Percentiles rank a stretch among this genome's conserved stretches.
These are phyloP conservation scores for Hemicrepidius hirtus DNA, from an alignment of 2,888 invertebrate genomes.

Conservation along the genomic window DNA sequence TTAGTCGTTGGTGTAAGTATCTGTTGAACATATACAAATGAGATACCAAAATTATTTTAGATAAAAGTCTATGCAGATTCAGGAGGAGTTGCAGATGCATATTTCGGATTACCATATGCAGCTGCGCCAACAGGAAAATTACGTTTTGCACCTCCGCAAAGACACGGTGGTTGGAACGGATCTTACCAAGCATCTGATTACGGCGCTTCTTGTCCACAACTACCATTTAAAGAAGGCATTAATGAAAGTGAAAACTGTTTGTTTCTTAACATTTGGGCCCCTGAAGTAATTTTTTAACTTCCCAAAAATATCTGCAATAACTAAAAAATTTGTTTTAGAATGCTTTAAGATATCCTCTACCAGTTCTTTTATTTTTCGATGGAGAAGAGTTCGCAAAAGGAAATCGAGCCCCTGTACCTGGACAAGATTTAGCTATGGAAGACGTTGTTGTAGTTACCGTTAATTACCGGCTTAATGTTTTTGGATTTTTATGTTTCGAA, in stretches of 20 bases:
- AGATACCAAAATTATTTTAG: slow-evolving; percentile 69
- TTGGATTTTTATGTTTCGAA: slow-evolving; percentile 80
- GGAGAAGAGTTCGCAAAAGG: slow-evolving; percentile 76
- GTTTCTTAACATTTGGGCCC: slow-evolving; percentile 93
- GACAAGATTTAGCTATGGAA: slow-evolving; percentile 84
- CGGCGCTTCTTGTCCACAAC: slow-evolving; percentile 82
- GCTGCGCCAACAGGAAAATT: slow-evolving; percentile 83
- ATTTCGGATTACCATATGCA: slow-evolving; percentile 88
- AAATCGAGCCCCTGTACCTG: slow-evolving; percentile 75
- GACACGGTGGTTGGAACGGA: slow-evolving; percentile 82
- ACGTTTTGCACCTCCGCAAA: slow-evolving; percentile 84
- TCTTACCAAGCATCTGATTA: slow-evolving; percentile 82
- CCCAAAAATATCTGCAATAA: not conserved
- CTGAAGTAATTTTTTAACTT: slow-evolving; percentile 76
- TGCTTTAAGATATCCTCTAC: slow-evolving; percentile 72
- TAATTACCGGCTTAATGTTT: slow-evolving; percentile 81
- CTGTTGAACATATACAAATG: slow-evolving; percentile 25
- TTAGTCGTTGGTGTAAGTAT: slow-evolving; percentile 76
- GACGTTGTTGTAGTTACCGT: slow-evolving; percentile 82
- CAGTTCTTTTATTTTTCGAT: slow-evolving; percentile 83
- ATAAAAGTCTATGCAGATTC: slow-evolving; percentile 80
- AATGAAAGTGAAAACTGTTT: slow-evolving; percentile 86
- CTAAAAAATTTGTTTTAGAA: slow-evolving; percentile 55
- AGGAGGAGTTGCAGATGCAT: slow-evolving; percentile 79
- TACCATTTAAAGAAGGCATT: slow-evolving; percentile 64